A percentile compares a stretch with the other conserved stretches of the same genome.
These are phyloP conservation scores for Phania funesta DNA, from an alignment of 2,888 invertebrate species.

Conservation along the genomic window DNA sequence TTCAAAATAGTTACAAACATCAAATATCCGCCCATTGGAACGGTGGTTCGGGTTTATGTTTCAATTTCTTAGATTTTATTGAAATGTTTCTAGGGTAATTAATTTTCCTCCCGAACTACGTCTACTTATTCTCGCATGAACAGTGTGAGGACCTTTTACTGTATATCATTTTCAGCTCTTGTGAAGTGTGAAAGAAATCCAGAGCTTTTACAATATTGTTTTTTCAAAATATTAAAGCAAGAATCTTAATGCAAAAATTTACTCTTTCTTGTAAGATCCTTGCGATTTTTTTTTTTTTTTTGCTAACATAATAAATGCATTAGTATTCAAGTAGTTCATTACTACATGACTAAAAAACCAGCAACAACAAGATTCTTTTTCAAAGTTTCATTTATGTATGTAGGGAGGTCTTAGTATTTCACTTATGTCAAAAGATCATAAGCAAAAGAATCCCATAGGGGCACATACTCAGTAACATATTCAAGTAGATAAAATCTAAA, in stretches of 20 bases:
- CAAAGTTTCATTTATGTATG: conserved; percentile 41
- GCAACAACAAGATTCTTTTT: background rate
- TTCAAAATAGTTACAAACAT: no score
- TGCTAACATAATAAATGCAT: conserved; percentile 58
- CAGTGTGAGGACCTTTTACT: no score
- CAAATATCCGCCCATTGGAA: no score
- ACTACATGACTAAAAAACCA: background rate
- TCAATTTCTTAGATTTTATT: no score
- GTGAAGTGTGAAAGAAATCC: no score
- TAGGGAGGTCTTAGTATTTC: conserved; percentile 14
- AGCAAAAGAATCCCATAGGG: background rate
- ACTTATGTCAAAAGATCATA: background rate
- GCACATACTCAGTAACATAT: conserved; percentile 25
- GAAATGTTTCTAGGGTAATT: no score
- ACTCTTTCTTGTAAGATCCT: no score
- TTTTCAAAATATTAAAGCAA: conserved; percentile 2
- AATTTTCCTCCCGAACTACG: no score
- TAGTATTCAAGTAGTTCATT: conserved; percentile 49
- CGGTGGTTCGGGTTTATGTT: no score
- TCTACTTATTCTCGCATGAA: no score
- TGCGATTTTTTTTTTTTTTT: background rate
- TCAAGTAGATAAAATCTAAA: conserved; percentile 6
- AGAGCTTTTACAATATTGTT: conserved; percentile 39
- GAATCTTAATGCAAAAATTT: no score
- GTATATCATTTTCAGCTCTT: no score